Conservation (phyloP, 2,113 vertebrate species). For the Indicator indicator region DNA sequence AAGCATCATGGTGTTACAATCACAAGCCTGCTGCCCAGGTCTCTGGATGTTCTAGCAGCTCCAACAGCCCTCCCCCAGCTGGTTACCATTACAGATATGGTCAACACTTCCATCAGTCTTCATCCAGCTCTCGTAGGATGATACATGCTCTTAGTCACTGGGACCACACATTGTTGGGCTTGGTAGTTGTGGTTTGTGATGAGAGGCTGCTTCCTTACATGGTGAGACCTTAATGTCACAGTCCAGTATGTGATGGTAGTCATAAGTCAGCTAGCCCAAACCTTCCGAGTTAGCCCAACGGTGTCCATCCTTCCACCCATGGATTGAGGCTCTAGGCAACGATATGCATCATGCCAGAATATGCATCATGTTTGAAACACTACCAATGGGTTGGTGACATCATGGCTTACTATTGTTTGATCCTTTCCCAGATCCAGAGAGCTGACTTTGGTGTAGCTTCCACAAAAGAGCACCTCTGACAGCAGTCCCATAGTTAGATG, state of each 20-base stretch:
- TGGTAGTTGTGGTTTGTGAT: background rate
- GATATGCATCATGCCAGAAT: too few species aligned
- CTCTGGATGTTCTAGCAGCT: background rate
- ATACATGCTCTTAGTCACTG: background rate
- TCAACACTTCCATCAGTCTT: background rate
- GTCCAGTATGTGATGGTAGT: background rate
- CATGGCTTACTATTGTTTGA: too few species aligned
- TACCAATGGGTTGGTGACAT: too few species aligned
- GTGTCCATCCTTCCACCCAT: too few species aligned
- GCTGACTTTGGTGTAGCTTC: background rate
- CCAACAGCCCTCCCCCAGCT: background rate
- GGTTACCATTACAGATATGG: background rate
- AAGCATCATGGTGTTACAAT: background rate
- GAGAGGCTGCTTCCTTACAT: background rate
- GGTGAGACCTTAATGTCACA: background rate
- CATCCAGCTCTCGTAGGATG: background rate
- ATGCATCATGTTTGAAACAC: too few species aligned
- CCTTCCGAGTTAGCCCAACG: too few species aligned
- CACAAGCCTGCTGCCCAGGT: background rate
- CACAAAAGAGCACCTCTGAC: background rate
- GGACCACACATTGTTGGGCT: background rate
- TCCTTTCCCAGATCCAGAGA: background rate
- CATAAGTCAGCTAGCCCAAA: background rate
- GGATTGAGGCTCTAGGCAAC: too few species aligned
- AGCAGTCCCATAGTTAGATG: fast-evolving